Evolutionary conservation across 2,797 vertebrate species (phyloP).

Genomic region (Eospalax fontanierii): DNA sequence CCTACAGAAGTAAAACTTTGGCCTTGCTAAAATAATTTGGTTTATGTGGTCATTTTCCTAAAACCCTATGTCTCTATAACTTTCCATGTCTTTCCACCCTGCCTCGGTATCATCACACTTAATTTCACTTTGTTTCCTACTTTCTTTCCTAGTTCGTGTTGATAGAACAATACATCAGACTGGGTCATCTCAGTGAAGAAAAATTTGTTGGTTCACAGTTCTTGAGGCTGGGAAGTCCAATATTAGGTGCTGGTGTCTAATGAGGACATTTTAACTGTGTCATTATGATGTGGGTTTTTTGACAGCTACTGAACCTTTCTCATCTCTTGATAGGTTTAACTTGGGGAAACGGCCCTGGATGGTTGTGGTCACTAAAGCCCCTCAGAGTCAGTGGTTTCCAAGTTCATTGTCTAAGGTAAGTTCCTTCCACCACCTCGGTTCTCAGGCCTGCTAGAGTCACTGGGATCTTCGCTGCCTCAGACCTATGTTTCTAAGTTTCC

Average conservation of each 20-base stretch:
- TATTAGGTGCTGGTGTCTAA: neutral
- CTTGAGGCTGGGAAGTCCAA: neutral
- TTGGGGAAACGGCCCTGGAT: neutral
- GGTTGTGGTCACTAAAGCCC: neutral
- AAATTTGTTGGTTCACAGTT: neutral
- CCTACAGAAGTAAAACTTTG: neutral
- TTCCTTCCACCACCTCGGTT: no score
- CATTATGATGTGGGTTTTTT: neutral
- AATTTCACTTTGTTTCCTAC: neutral
- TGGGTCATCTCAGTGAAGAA: neutral
- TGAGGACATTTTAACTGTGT: neutral
- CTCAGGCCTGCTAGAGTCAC: no score
- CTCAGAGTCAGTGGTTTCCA: neutral
- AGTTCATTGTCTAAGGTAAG: neutral
- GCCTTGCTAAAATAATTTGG: neutral
- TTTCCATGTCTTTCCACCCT: neutral
- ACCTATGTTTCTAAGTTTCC: no score
- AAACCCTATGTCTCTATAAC: neutral
- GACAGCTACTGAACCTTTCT: neutral
- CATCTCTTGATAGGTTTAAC: neutral
- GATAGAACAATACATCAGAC: neutral
- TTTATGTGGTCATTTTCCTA: neutral
- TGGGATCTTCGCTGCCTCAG: no score
- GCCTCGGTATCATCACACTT: conserved; percentile 1
- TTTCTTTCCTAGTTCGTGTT: neutral